Base-by-base conservation (phyloP, 2,888 invertebrate genomes). In the Malachius bipustulatus region DNA sequence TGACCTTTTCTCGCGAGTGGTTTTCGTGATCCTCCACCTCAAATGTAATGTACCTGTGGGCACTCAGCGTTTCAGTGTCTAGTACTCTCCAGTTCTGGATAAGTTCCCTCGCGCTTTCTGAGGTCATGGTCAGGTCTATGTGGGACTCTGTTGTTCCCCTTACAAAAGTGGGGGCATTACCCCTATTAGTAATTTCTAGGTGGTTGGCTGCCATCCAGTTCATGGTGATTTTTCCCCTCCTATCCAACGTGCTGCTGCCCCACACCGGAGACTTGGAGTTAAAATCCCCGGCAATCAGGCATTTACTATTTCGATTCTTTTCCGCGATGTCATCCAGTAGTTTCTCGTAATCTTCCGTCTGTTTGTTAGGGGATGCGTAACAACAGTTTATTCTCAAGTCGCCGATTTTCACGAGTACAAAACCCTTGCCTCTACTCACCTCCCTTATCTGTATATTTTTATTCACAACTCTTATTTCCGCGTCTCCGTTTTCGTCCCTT, bases 1-100 rank as follows among this genome's bases (percentile, higher is more conserved):
- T n/a, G n/a, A n/a, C n/a, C n/a, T n/a, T n/a, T n/a, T n/a, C n/a
- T n/a, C n/a, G 3, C n/a, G 9, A 9, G 13, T 4, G 13, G 10
- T 36, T 2, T 3, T 16, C n/a, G n/a, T n/a, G n/a, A n/a, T n/a
- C n/a, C n/a, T n/a, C 24, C n/a, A 24, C 13, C 9, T 31, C 10
- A 11, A 31, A 36, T 12, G 26, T 36, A 10, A 36, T 36, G 36
- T 36, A 36, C 2, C 16, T 36, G 11, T 31, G 36, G 1, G 6
- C 4, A 9, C 36, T 36, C 2, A 36, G 8, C 9, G 36, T n/a
- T 2, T 31, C 36, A 6, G 30, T 15, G 4, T 36, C 16, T 10
- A 3, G 6, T 31, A 36, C 16, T 26, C 2, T 30, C 36, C 36
- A 31, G 11, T 36, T 11, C 2, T 13, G 1, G 8, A 36, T n/a